These are phyloP conservation scores for Xiphorhynchus elegans DNA, from an alignment of 2,113 vertebrate genomes.

Conservation along the genomic window DNA sequence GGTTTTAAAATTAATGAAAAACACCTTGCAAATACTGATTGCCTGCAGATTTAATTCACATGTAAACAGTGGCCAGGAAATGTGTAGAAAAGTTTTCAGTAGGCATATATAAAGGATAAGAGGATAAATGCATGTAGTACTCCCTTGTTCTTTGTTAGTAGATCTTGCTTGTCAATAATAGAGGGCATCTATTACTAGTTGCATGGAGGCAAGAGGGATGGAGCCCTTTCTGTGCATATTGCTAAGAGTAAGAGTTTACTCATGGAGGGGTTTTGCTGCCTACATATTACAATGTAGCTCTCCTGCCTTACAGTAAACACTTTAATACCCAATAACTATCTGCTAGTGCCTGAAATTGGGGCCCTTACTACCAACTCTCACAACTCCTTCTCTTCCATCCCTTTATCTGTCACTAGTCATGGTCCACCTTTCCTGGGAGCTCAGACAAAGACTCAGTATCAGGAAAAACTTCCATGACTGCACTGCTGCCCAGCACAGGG, in stretches of 20 bases:
- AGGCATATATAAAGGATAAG: neutral
- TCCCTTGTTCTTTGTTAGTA: neutral
- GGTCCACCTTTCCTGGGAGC: neutral
- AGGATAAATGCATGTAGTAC: neutral
- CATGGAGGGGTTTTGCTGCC: neutral
- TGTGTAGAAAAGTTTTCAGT: neutral
- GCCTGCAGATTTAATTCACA: neutral
- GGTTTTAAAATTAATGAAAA: neutral
- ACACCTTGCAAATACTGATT: neutral
- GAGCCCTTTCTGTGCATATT: neutral
- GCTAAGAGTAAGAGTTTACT: neutral
- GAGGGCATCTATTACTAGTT: neutral
- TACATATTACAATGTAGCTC: neutral
- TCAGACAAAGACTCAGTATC: neutral
- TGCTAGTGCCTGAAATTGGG: neutral
- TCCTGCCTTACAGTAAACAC: neutral
- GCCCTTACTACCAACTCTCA: neutral
- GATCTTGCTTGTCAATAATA: neutral
- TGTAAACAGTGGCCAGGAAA: neutral
- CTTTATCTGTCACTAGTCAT: neutral
- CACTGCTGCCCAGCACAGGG: neutral
- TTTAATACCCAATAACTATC: neutral
- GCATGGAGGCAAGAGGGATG: neutral
- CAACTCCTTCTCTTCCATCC: neutral
- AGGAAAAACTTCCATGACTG: neutral